Conservation (phyloP, 2,888 invertebrate species). For the Meteorus cinctellus region DNA sequence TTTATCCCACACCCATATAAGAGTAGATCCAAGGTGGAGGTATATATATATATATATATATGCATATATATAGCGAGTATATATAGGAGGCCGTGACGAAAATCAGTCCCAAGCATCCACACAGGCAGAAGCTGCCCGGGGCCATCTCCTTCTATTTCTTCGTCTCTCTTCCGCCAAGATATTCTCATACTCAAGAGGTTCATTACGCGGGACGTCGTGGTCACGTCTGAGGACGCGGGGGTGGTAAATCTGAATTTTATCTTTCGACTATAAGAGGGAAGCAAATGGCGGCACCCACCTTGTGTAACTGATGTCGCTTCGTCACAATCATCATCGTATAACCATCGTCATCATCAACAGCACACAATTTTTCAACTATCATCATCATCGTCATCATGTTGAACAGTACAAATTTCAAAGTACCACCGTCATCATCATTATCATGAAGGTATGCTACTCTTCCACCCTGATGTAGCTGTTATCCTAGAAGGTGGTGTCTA, state of each 20-base stretch:
- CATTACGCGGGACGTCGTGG: conserved; percentile 64
- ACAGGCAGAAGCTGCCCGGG: conserved; percentile 45
- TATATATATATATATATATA: conserved; percentile 8
- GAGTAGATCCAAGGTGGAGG: conserved; percentile 19
- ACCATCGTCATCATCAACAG: conserved; percentile 33
- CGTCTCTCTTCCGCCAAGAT: conserved; percentile 7
- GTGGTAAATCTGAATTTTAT: conserved; percentile 48
- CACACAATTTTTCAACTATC: conserved; percentile 34
- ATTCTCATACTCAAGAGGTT: conserved; percentile 55
- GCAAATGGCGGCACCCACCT: conserved; percentile 59
- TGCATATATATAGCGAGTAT: conserved; percentile 11
- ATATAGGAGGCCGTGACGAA: conserved; percentile 48
- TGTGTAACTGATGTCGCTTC: conserved; percentile 61
- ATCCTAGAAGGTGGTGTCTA: conserved; percentile 1
- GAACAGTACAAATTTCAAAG: conserved; percentile 42
- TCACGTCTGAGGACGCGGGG: conserved; percentile 63
- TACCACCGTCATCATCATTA: conserved; percentile 36
- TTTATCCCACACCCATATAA: conserved; percentile 45
- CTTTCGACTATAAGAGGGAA: conserved; percentile 35
- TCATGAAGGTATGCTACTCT: conserved; percentile 41
- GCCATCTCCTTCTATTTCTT: conserved; percentile 31
- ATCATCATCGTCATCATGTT: conserved; percentile 47
- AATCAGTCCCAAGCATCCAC: conserved; percentile 38
- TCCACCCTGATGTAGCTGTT: conserved; percentile 24
- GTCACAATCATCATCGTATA: conserved; percentile 49